phyloP scores from a whole-genome alignment of 2,797 vertebrate genomes.

The Furcifer pardalis region DNA sequence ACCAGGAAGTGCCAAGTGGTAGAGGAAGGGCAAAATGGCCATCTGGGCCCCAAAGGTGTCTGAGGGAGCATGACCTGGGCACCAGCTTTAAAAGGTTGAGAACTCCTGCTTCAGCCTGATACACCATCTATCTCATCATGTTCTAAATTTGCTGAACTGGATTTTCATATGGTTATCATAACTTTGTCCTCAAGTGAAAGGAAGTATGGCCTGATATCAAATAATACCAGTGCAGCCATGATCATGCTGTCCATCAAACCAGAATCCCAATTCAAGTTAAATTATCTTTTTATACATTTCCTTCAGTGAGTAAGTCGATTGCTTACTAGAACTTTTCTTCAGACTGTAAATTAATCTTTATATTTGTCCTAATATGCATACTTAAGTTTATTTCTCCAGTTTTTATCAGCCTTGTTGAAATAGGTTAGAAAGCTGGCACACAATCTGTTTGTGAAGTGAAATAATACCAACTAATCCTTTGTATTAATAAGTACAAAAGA shows the following conservation, averaged over 20 bases:
- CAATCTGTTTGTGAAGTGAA: slow-evolving; percentile 51
- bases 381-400: slow-evolving; percentile 53
- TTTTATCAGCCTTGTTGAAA: slow-evolving; percentile 61
- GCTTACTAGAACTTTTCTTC: slow-evolving; percentile 60
- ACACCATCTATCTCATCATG: no score
- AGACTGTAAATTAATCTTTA: slow-evolving; percentile 62
- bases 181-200: slow-evolving; percentile 38
- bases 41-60: no score
- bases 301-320: slow-evolving; percentile 58
- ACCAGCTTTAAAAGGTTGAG: no score
- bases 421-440: slow-evolving; percentile 54
- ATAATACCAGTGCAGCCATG: slow-evolving; percentile 45
- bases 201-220: slow-evolving; percentile 50
- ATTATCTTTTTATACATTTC: slow-evolving; percentile 70
- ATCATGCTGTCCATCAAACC: slow-evolving; percentile 57
- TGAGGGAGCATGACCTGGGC: no score
- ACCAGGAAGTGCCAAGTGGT: no score
- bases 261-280: slow-evolving; percentile 65
- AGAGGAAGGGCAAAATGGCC: no score
- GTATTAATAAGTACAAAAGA: slow-evolving; percentile 53
- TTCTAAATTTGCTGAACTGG: slow-evolving; percentile 28
- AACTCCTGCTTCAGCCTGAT: not conserved
- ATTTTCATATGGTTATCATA: slow-evolving; percentile 19
- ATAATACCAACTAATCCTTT: slow-evolving; percentile 43
- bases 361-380: slow-evolving; percentile 65